A percentile compares a stretch with the other conserved stretches of the same genome.
Evolutionary conservation across 2,888 invertebrate genomes (phyloP).

Genomic region (Leucophenga montana): DNA sequence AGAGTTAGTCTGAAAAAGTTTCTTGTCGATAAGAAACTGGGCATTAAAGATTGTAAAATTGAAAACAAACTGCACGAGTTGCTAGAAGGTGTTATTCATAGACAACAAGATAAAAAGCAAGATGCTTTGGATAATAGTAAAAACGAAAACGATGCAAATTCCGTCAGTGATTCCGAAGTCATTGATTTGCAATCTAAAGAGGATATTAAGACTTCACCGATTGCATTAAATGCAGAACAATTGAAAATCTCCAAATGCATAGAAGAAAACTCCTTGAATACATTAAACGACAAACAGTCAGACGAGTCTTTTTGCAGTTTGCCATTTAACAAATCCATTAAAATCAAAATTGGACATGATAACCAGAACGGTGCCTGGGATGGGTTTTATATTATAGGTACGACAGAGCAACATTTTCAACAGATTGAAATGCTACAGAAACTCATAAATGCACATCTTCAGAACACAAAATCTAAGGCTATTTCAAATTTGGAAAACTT

Average conservation of each 20-base stretch:
- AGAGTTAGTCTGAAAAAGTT: slow-evolving; percentile 12
- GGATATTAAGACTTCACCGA: too few relatives aligned
- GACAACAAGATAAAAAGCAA: not conserved
- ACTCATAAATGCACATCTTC: not conserved
- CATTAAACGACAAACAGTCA: too few relatives aligned
- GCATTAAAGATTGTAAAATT: not conserved
- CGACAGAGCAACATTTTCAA: not conserved
- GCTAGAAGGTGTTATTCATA: not conserved
- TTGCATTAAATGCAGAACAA: too few relatives aligned
- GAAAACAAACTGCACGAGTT: not conserved
- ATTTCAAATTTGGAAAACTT: not conserved
- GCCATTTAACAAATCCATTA: slow-evolving; percentile 41
- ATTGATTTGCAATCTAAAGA: too few relatives aligned
- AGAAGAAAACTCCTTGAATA: too few relatives aligned
- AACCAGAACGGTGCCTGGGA: slow-evolving; percentile 50
- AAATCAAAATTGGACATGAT: slow-evolving; percentile 51
- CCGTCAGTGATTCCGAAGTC: too few relatives aligned
- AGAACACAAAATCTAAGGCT: not conserved
- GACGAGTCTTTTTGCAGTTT: slow-evolving; percentile 43
- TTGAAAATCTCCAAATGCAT: too few relatives aligned
- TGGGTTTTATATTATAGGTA: slow-evolving; percentile 41
- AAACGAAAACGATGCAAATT: too few relatives aligned
- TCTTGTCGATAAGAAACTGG: not conserved
- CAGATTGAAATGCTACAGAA: not conserved
- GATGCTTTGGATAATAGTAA: too few relatives aligned